These are phyloP conservation scores for Candidula unifasciata DNA, from an alignment of 2,888 invertebrate genomes.

Conservation along the genomic window DNA sequence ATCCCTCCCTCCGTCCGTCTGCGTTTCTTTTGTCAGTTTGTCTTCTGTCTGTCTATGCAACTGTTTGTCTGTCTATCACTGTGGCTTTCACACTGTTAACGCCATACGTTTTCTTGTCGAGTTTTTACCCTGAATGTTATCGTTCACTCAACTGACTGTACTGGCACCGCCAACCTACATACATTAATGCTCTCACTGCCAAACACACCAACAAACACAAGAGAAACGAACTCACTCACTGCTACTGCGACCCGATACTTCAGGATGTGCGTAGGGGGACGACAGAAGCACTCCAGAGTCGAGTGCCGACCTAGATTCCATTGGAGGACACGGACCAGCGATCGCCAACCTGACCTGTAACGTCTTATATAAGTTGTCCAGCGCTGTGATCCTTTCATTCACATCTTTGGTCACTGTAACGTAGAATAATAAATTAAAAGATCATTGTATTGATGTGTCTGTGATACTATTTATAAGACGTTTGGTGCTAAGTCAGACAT, in stretches of 20 bases:
- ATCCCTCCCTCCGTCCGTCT: too few species aligned
- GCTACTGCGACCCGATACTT: not conserved
- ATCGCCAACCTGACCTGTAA: too few species aligned
- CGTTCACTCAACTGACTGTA: not conserved
- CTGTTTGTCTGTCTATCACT: not conserved
- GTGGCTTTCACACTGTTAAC: not conserved
- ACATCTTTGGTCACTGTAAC: not conserved
- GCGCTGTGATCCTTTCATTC: not conserved
- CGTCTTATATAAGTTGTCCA: not conserved
- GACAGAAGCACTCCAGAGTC: constrained; percentile 1
- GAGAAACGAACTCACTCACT: constrained; percentile 7
- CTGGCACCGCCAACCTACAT: not conserved
- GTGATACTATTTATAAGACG: constrained; percentile 24
- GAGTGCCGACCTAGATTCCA: not conserved
- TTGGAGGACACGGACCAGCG: not conserved
- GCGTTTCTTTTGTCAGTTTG: too few species aligned
- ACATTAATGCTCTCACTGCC: not conserved
- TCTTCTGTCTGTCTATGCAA: too few species aligned
- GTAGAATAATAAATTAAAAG: not conserved
- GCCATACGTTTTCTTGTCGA: not conserved
- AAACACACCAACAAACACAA: not conserved
- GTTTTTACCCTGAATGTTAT: not conserved
- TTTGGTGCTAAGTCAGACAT: too few species aligned
- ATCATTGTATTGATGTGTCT: not conserved
- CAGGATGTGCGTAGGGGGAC: constrained; percentile 30